phyloP scores from a whole-genome alignment of 1,140 invertebrate genomes.

The Propsilocerus akamusi region DNA sequence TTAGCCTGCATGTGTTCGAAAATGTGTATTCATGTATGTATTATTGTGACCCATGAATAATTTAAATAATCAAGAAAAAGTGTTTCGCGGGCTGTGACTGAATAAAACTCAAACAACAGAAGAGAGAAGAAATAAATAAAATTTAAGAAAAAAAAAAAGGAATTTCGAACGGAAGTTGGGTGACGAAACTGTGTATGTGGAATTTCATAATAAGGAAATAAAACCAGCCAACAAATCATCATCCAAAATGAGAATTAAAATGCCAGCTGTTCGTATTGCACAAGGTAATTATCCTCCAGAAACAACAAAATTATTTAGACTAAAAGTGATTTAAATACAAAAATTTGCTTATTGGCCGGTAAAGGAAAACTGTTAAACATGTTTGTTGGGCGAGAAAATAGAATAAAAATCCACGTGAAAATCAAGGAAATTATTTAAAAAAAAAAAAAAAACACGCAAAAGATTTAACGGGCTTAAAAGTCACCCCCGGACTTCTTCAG shows the following conservation, averaged over 20 bases:
- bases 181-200: not conserved
- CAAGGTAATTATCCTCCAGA: too few relatives aligned
- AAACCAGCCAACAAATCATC: slow-evolving; percentile 8
- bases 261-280: slow-evolving; percentile 82
- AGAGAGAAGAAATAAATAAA: not conserved
- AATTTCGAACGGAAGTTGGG: slow-evolving; percentile 5
- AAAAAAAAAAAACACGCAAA: not conserved
- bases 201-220: not conserved
- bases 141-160: not conserved
- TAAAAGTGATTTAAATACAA: slow-evolving; percentile 11
- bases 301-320: too few relatives aligned
- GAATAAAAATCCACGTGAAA: not conserved
- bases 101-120: not conserved
- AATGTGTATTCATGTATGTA: not conserved
- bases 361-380: not conserved
- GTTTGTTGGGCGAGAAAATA: not conserved
- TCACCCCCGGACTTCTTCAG: too few relatives aligned
- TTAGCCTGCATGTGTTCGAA: not conserved
- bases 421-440: not conserved
- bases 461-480: too few relatives aligned
- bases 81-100: not conserved
- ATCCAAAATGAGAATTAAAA: slow-evolving; percentile 86
- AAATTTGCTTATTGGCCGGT: not conserved
- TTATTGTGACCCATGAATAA: too few relatives aligned
- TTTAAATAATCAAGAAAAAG: too few relatives aligned